Conservation (phyloP, 2,113 vertebrate species). For the Nerophis ophidion region DNA sequence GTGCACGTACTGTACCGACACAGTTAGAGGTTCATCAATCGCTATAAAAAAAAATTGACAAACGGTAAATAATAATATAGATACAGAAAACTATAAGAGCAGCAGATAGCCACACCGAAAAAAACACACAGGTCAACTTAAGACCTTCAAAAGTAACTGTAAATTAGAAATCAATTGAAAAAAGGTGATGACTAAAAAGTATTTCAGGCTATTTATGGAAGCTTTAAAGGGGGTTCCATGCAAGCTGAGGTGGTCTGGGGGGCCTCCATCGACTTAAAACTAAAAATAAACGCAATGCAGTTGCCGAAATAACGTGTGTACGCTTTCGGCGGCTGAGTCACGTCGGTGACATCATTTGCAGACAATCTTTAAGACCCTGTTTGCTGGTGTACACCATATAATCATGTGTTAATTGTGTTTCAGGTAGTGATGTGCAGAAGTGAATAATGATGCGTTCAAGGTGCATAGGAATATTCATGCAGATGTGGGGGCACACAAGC, state of each 20-base stretch:
- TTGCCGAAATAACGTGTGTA: constrained; percentile 41
- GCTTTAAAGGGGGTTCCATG: too few relatives aligned
- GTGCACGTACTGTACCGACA: too few relatives aligned
- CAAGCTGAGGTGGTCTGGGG: too few relatives aligned
- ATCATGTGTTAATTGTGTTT: neutral
- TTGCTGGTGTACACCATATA: constrained; percentile 13
- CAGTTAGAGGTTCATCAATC: too few relatives aligned
- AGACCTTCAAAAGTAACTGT: constrained; percentile 8
- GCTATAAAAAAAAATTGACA: neutral
- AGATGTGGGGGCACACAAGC: too few relatives aligned
- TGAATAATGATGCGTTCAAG: neutral
- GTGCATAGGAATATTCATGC: neutral
- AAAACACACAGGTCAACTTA: constrained; percentile 19
- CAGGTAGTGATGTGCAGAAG: neutral
- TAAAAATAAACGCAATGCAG: constrained; percentile 61
- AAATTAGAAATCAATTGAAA: constrained; percentile 37
- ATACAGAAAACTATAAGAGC: constrained; percentile 65
- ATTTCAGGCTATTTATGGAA: constrained; percentile 25
- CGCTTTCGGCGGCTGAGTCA: constrained; percentile 55
- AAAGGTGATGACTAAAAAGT: constrained; percentile 1
- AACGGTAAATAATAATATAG: constrained; percentile 51
- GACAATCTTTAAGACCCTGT: constrained; percentile 59
- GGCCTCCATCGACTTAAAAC: constrained; percentile 20
- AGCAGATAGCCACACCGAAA: constrained; percentile 45
- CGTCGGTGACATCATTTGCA: constrained; percentile 50